A percentile compares a stretch with the other conserved stretches of the same genome.
These are phyloP conservation scores for Ciconia nigra DNA, from an alignment of 2,797 vertebrate species.

Conservation along the genomic window DNA sequence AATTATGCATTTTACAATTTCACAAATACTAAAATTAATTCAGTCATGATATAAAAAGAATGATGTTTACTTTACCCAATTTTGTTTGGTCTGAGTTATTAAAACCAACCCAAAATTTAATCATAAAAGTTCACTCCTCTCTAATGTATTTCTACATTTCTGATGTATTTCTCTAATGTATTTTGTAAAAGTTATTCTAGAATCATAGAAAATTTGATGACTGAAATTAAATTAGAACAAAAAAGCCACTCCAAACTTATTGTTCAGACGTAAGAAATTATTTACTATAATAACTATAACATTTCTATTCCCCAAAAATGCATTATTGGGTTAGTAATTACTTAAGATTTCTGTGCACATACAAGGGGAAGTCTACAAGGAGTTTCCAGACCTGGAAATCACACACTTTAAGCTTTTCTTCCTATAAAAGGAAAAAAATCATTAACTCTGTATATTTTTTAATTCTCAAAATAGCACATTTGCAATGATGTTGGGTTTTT, in stretches of 20 bases:
- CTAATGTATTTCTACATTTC: neutral
- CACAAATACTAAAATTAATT: neutral
- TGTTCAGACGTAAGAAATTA: neutral
- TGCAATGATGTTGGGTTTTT: neutral
- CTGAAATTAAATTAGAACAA: neutral
- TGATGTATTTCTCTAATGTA: neutral
- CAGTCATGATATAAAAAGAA: neutral
- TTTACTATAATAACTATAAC: neutral
- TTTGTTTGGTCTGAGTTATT: neutral
- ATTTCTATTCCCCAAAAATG: neutral
- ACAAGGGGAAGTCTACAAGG: neutral
- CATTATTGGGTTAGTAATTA: neutral
- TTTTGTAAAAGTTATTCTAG: neutral
- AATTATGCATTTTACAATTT: neutral
- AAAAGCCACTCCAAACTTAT: neutral
- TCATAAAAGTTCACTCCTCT: neutral
- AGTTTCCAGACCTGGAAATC: neutral
- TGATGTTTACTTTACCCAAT: neutral
- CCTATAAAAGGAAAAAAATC: neutral
- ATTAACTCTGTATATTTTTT: neutral
- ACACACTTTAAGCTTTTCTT: slow-evolving; percentile 23
- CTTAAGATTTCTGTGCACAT: neutral
- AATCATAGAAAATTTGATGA: neutral
- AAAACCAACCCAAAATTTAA: neutral
- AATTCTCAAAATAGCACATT: neutral